Evolutionary conservation across 2,797 vertebrate genomes (phyloP), one percentile per base, ranked within the genome.

Genomic region (Eupleurogrammus muticus): DNA sequence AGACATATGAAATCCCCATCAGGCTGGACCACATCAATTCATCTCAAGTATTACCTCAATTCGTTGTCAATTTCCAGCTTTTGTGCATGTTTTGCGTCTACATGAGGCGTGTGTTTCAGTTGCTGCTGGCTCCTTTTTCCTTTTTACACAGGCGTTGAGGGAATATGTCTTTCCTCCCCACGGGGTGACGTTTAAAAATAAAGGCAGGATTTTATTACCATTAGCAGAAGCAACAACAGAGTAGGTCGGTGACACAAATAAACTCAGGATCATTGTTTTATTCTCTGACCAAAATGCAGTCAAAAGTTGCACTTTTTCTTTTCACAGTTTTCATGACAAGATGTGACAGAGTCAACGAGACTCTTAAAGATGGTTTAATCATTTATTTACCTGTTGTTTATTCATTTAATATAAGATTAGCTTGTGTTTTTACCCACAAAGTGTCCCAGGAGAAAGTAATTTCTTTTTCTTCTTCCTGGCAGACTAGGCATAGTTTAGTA

Each of bases 1-100:
- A 80, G 70, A 79, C 79, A 87, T 63, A 75, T 83, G 64, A 82
- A 83, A 81, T 64, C 59, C 35, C 63, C 81, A 84, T 79, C 71
- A 81, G 67, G 49, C 49, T 65, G 35, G 2, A 81, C 77, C 77
- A 87, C 81, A 89, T 82, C 69, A 83, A 75, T 75, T 80, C 48
- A 47, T 73, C 63, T 66, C 1, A 54, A 80, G 35, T 46, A 70
- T 82, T 77, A 66, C 62, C n/a, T 85, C 67, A 52, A 79, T 64
- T 61, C 35, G 76, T 58, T 80, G 49, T 61, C 38, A 53, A 65
- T 68, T 67, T 75, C 24, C n/a, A 56, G 46, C 62, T 64, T 77
- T 52, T 66, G 40, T 19, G 46, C 24, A 34, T 55, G 63, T 44
- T 53, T 36, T 73, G 55, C 28, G 21, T 13, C 53, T 55, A 17